These are phyloP conservation scores for Hemibagrus wyckioides DNA, from an alignment of 2,113 vertebrate species.

Conservation along the genomic window DNA sequence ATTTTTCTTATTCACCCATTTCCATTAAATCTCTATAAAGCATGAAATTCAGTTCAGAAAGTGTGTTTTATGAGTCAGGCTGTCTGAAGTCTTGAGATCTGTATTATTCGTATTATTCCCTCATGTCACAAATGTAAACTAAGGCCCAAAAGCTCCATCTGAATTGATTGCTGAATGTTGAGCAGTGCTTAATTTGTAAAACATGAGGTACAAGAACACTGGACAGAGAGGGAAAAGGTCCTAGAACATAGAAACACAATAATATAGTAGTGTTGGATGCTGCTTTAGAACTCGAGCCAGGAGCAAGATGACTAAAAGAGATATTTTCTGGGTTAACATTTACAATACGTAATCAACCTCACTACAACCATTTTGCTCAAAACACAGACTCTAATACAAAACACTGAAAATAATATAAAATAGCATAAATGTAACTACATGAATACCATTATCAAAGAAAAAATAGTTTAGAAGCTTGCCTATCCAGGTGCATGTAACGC, in stretches of 20 bases:
- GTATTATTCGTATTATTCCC: not conserved
- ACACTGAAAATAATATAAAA: not conserved
- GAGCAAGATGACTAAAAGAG: not conserved
- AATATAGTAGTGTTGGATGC: not conserved
- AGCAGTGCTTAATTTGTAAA: constrained; percentile 16
- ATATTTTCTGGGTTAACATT: not conserved
- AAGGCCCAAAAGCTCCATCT: constrained; percentile 2
- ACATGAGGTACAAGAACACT: not conserved
- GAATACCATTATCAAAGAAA: not conserved
- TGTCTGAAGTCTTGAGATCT: not conserved
- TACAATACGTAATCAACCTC: not conserved
- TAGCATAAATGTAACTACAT: not conserved
- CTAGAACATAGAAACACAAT: constrained; percentile 10
- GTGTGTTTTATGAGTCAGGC: not conserved
- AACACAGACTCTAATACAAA: not conserved
- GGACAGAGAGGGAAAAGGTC: not conserved
- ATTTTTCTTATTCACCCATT: not conserved
- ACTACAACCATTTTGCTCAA: not conserved
- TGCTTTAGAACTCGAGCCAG: too few relatives aligned
- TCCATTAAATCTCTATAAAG: too few relatives aligned
- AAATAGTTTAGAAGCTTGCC: not conserved
- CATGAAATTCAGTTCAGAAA: not conserved
- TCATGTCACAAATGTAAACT: constrained; percentile 3
- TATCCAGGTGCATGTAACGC: not conserved
- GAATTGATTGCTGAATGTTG: constrained; percentile 17